Percentiles rank a stretch among this genome's conserved stretches.
These are phyloP conservation scores for Leptinotarsa lineolata DNA, from an alignment of 1,140 invertebrate genomes.

Conservation along the genomic window DNA sequence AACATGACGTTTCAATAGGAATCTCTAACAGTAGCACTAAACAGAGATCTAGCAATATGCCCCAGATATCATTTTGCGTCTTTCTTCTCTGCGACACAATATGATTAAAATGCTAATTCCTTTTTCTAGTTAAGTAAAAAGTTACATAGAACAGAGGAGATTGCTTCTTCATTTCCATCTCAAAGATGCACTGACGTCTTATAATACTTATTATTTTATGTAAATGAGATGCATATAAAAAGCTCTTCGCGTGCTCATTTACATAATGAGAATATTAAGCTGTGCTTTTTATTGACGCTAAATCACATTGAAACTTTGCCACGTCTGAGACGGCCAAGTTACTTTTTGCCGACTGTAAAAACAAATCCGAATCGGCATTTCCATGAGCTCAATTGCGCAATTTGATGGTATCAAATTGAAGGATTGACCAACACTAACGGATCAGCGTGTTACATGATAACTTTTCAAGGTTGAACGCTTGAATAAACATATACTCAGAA, in stretches of 20 bases:
- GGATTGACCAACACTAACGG: too few species aligned
- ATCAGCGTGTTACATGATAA: too few species aligned
- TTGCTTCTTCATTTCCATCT: constrained; percentile 25
- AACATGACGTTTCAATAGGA: not conserved
- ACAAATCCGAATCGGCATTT: not conserved
- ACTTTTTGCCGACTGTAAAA: not conserved
- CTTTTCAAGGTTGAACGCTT: too few species aligned
- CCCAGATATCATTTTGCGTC: constrained; percentile 4
- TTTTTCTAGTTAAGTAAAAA: constrained; percentile 27
- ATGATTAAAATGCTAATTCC: constrained; percentile 20
- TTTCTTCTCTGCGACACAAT: not conserved
- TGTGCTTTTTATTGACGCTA: constrained; percentile 30
- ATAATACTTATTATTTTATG: constrained; percentile 37
- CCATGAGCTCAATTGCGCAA: not conserved
- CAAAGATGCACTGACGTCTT: constrained; percentile 29
- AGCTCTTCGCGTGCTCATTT: constrained; percentile 31
- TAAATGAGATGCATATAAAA: constrained; percentile 35
- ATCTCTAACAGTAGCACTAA: not conserved
- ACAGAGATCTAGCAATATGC: not conserved
- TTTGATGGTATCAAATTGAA: too few species aligned
- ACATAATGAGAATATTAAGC: constrained; percentile 36
- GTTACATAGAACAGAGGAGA: constrained; percentile 23
- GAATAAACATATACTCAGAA: too few species aligned
- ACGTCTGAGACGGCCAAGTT: not conserved
- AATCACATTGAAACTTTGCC: constrained; percentile 32